These are phyloP conservation scores for Brenthis ino DNA, from an alignment of 2,888 invertebrate genomes.

Conservation along the genomic window DNA sequence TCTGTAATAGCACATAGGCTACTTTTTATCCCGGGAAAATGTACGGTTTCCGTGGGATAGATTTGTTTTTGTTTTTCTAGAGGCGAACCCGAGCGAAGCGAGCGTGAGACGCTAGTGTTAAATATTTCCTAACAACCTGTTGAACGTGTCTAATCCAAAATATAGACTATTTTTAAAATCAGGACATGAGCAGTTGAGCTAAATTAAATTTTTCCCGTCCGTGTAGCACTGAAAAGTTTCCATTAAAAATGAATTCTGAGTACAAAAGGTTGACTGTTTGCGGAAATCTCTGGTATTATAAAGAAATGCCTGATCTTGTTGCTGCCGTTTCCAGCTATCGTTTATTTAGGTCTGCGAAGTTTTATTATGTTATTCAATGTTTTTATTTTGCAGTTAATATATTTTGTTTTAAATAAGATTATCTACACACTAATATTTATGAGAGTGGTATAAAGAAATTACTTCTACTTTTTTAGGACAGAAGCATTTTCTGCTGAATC, in stretches of 20 bases:
- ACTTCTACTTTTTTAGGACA: too few relatives aligned
- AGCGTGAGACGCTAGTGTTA: too few relatives aligned
- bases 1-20: too few relatives aligned
- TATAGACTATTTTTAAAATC: constrained; percentile 4
- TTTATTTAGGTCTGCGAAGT: constrained; percentile 26
- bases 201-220: constrained; percentile 22
- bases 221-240: constrained; percentile 20
- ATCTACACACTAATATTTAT: too few relatives aligned
- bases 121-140: background rate
- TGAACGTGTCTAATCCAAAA: background rate
- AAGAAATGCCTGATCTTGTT: constrained; percentile 26
- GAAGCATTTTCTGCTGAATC: too few relatives aligned
- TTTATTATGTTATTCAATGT: constrained; percentile 20
- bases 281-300: constrained; percentile 24
- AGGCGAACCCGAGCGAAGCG: too few relatives aligned
- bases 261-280: constrained; percentile 26
- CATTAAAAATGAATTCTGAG: constrained; percentile 24
- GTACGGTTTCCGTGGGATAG: too few relatives aligned
- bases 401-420: too few relatives aligned
- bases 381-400: background rate
- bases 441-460: too few relatives aligned
- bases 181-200: constrained; percentile 7
- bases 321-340: constrained; percentile 22
- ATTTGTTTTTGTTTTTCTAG: too few relatives aligned
- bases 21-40: too few relatives aligned